Evolutionary conservation across 2,113 vertebrate genomes (phyloP), one percentile per base, ranked within the genome.

Genomic region (Charina bottae): DNA sequence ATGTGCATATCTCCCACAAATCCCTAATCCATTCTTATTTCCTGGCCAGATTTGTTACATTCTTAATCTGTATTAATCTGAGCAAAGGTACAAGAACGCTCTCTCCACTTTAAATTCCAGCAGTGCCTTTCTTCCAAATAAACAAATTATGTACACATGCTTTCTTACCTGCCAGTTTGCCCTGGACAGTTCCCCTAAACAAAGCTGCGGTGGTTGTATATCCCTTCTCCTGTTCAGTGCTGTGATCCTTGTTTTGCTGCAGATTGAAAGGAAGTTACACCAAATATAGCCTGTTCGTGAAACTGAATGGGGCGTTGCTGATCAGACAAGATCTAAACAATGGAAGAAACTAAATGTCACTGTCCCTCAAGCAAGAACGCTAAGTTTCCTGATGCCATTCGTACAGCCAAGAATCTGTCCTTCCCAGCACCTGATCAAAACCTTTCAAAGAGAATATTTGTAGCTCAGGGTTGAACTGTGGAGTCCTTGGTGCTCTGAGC

Each of bases 381-480:
- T 15, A 59, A 6, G 85, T 93, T 96, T 97, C 95, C 96, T 96
- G 94, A 91, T 96, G 23, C 92, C 85, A 53, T 85, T 91, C 60
- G n/a, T 23, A 54, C 68, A 49, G 87, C 83, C 56, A 88, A 54
- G 2, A 56, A 55, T 1, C 23, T 2, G 72, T 33, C 93, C 94
- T 92, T 84, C 87, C 90, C 72, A 93, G 23, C 83, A 60, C 60
- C 6, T 86, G 62, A 90, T 91, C 87, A 42, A 90, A 95, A 60
- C 90, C 3, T 68, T 83, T 94, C 83, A n/a, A n/a, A n/a, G n/a
- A n/a, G n/a, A n/a, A n/a, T n/a, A n/a, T n/a, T n/a, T n/a, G n/a
- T n/a, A n/a, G n/a, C n/a, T n/a, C n/a, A n/a, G n/a, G n/a, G n/a
- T n/a, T n/a, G n/a, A n/a, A n/a, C n/a, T n/a, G n/a, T n/a, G n/a